Percentiles rank a stretch among this genome's conserved stretches.
Conservation (phyloP, 2,888 invertebrate species). For the Phengaris alcon region DNA sequence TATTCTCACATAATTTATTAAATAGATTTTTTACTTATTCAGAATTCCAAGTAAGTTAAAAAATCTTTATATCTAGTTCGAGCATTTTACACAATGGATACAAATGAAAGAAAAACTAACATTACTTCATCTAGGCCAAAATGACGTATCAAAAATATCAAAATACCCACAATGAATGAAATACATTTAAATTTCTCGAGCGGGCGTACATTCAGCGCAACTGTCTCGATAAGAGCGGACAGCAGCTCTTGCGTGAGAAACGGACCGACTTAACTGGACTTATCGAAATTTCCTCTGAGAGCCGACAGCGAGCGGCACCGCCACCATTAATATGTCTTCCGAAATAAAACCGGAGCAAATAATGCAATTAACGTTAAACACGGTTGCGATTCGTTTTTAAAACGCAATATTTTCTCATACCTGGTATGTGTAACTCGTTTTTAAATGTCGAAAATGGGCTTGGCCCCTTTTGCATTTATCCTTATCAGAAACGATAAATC, state of each 20-base stretch:
- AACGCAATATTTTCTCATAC: conserved; percentile 9
- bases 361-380: conserved; percentile 18
- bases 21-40: no score
- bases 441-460: neutral
- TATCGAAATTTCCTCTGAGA: conserved; percentile 35
- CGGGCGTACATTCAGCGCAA: conserved; percentile 36
- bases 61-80: neutral
- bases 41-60: no score
- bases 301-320: conserved; percentile 33
- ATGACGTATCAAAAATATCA: neutral
- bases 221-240: conserved; percentile 35
- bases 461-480: neutral
- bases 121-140: neutral
- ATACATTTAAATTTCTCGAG: neutral
- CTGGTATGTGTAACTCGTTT: neutral
- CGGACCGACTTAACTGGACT: conserved; percentile 34
- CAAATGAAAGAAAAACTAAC: neutral
- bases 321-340: conserved; percentile 31
- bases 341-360: conserved; percentile 18
- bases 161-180: neutral
- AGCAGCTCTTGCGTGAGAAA: conserved; percentile 33
- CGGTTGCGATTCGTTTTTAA: neutral
- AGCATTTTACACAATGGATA: neutral
- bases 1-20: no score
- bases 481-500: neutral